Percentiles rank a stretch among this genome's conserved stretches.
phyloP scores from a whole-genome alignment of 2,113 vertebrate genomes.

The Hiodon tergisus region DNA sequence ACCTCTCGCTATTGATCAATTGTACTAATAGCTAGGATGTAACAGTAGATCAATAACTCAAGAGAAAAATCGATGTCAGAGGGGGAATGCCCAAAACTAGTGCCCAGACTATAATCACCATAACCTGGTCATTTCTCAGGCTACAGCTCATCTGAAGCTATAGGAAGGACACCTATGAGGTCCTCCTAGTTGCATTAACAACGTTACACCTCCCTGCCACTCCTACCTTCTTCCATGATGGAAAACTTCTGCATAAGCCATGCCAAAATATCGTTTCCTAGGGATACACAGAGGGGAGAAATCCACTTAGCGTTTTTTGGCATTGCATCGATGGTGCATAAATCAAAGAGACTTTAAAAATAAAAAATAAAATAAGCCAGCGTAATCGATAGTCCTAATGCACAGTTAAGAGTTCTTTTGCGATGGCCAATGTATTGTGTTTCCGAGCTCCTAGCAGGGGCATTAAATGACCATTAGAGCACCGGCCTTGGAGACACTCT shows the following conservation, averaged over 20 bases:
- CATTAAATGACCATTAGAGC: slow-evolving; percentile 15
- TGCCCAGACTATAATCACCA: not conserved
- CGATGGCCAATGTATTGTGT: not conserved
- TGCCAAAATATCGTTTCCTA: slow-evolving; percentile 63
- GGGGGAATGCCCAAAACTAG: not conserved
- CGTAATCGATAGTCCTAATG: slow-evolving; percentile 9
- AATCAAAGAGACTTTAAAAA: slow-evolving; percentile 10
- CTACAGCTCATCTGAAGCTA: not conserved
- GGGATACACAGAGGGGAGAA: slow-evolving; percentile 1
- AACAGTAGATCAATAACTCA: slow-evolving; percentile 16
- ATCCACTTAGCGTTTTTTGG: not conserved
- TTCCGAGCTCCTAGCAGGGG: slow-evolving; percentile 7
- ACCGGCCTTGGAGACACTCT: not conserved
- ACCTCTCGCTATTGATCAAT: not conserved
- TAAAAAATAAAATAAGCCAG: slow-evolving; percentile 11
- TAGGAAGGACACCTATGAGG: too few species aligned
- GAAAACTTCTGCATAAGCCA: slow-evolving; percentile 66
- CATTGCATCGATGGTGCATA: not conserved
- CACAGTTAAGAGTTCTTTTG: not conserved
- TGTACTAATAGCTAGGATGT: not conserved
- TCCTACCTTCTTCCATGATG: slow-evolving; percentile 63
- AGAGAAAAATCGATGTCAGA: slow-evolving; percentile 1
- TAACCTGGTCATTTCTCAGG: not conserved
- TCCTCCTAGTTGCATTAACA: too few species aligned
- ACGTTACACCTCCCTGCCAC: not conserved